Base-by-base conservation (phyloP, 2,113 vertebrate genomes). In the Takifugu flavidus region DNA sequence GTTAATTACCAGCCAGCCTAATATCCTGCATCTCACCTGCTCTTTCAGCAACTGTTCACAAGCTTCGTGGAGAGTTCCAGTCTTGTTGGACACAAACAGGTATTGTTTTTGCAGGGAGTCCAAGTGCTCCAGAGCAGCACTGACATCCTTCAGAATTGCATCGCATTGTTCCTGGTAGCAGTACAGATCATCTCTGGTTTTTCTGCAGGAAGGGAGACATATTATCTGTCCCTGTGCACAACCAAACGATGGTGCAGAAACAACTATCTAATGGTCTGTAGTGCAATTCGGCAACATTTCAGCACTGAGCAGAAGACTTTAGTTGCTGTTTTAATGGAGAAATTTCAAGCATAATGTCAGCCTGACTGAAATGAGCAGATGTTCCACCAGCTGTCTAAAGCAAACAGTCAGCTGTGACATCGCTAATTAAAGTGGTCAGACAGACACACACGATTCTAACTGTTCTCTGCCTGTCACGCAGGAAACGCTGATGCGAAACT, bases 21-120 rank as follows among this genome's bases (percentile, higher is more conserved):
- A 49, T 2, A 13, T 4, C 3, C 2, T 6, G 6, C 54, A 68
- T 49, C 75, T 84, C 84, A 98, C 97, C 94, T 99, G 97, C 76
- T 99, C 96, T 87, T 95, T 95, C 14, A 99, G 77, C 67, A 99
- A 94, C 58, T 98, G 95, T 66, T 99, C 97, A 76, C 97, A 99
- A 73, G 96, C 96, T 78, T 97, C 94, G 1, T 99, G 97, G 1
- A 99, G 85, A 0, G 95, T 92, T 31, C 96, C 96, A 2, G 97
- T 99, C 88, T 98, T 99, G 42, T 94, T 96, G 62, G 97, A 98
- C 63, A 99, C 96, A 89, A 99, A 98, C 46, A 96, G 91, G 74
- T 98, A 98, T 80, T 99, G 96, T 70, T 96, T 96, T 82, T 98
- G 94, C 65, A 99, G 88, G 1, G 96, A 95, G 58, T 95, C 93